These are phyloP conservation scores for Drosophila varians DNA, from an alignment of 1,140 invertebrate genomes.

Conservation along the genomic window DNA sequence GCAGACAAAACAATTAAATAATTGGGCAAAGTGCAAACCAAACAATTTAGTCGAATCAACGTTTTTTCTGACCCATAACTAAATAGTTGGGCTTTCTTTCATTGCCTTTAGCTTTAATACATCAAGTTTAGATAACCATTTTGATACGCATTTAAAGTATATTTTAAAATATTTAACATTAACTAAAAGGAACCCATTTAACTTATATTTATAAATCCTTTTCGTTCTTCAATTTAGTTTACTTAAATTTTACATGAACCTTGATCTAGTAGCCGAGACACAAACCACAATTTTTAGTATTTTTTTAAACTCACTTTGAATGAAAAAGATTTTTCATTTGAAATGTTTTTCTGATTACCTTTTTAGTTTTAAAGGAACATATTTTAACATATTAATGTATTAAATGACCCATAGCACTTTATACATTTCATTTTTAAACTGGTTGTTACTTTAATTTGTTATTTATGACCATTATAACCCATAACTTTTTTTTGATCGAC, in stretches of 20 bases:
- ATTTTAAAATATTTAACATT: not conserved
- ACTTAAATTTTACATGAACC: not conserved
- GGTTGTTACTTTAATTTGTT: conserved; percentile 28
- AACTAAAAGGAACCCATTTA: too few relatives aligned
- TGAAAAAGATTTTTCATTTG: too few relatives aligned
- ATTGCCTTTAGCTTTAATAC: too few relatives aligned
- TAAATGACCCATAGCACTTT: not conserved
- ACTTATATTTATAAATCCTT: not conserved
- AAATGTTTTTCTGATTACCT: too few relatives aligned
- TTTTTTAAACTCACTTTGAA: too few relatives aligned
- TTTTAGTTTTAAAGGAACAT: too few relatives aligned
- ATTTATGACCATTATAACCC: conserved; percentile 33
- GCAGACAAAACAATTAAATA: conserved; percentile 12
- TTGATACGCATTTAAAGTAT: accelerated
- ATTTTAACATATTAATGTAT: not conserved
- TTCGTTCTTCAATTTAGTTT: not conserved
- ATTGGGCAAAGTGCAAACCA: conserved; percentile 5
- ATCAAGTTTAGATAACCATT: too few relatives aligned
- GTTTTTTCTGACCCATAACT: not conserved
- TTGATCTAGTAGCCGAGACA: conserved; percentile 2
- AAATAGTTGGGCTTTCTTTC: not conserved
- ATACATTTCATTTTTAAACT: not conserved
- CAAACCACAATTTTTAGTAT: conserved; percentile 4
- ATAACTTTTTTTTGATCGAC: conserved; percentile 37
- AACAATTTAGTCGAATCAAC: not conserved